Evolutionary conservation across 2,113 vertebrate genomes (phyloP).

Genomic region (Psephotus haematonotus): DNA sequence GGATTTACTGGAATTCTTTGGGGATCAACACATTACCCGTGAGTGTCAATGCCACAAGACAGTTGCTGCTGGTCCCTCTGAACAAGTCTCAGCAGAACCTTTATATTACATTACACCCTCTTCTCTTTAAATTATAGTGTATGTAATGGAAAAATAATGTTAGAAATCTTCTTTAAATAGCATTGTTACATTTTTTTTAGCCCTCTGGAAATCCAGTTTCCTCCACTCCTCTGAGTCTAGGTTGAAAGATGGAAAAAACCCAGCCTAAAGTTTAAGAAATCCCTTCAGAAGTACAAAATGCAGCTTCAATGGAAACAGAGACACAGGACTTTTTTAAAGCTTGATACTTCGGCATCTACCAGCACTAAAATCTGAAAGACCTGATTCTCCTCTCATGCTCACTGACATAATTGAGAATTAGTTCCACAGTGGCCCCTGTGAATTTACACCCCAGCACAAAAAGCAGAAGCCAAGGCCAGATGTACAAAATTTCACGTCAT

Average conservation of each 20-base stretch:
- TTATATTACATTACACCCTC: not conserved
- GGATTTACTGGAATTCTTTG: not conserved
- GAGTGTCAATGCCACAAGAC: not conserved
- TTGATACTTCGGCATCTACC: conserved; percentile 19
- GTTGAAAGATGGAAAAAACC: not conserved
- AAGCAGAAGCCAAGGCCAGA: conserved; percentile 33
- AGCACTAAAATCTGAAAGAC: not conserved
- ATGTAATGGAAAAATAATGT: not conserved
- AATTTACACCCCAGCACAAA: conserved; percentile 16
- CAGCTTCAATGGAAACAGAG: conserved; percentile 8
- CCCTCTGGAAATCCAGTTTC: not conserved
- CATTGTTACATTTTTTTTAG: not conserved
- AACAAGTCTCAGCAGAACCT: not conserved
- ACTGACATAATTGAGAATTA: conserved; percentile 33
- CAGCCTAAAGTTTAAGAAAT: not conserved
- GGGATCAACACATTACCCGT: not conserved
- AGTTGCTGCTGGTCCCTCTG: not conserved
- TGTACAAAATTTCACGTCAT: conserved; percentile 1
- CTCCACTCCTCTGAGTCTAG: not conserved
- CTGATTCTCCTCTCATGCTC: conserved; percentile 6
- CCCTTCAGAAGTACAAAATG: not conserved
- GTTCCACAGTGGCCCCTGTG: not conserved
- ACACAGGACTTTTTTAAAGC: conserved; percentile 7
- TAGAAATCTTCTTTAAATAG: not conserved
- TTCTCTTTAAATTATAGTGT: not conserved